These are phyloP conservation scores for Zygogramma bicolorata DNA, from an alignment of 2,888 invertebrate genomes.

Conservation along the genomic window DNA sequence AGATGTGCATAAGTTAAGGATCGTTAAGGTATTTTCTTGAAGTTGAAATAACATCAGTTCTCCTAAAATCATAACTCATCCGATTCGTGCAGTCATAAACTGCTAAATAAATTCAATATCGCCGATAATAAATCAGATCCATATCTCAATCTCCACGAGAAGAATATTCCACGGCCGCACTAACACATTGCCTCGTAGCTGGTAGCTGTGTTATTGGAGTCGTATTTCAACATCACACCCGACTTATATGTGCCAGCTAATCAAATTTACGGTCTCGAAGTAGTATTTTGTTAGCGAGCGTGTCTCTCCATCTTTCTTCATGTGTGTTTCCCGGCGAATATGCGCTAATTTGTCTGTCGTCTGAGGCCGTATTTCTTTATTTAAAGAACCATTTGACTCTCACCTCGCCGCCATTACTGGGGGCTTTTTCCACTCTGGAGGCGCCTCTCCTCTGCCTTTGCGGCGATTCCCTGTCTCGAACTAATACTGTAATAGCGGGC, in stretches of 20 bases:
- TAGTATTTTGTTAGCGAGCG: constrained; percentile 53
- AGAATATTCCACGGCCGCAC: constrained; percentile 34
- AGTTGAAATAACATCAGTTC: not conserved
- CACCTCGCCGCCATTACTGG: constrained; percentile 61
- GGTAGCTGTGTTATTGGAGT: constrained; percentile 54
- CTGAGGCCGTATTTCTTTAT: constrained; percentile 66
- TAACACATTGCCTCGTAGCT: constrained; percentile 26
- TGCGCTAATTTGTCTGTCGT: constrained; percentile 67
- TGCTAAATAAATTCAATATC: not conserved
- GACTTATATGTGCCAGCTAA: constrained; percentile 65
- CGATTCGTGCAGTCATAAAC: not conserved
- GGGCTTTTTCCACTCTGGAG: constrained; percentile 53
- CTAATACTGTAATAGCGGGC: constrained; percentile 58
- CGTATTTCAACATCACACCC: constrained; percentile 63
- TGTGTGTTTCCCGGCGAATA: constrained; percentile 48
- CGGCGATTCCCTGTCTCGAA: constrained; percentile 60
- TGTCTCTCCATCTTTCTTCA: constrained; percentile 57
- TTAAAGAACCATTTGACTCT: constrained; percentile 65
- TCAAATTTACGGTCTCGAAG: constrained; percentile 64
- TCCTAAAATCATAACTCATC: not conserved
- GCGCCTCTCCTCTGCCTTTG: constrained; percentile 57
- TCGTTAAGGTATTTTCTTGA: too few relatives aligned
- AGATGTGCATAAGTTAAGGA: too few relatives aligned
- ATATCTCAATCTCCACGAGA: constrained; percentile 25
- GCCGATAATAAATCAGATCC: constrained; percentile 1